Base-by-base conservation (phyloP, 2,113 vertebrate genomes). In the Cephalopholis sonnerati region DNA sequence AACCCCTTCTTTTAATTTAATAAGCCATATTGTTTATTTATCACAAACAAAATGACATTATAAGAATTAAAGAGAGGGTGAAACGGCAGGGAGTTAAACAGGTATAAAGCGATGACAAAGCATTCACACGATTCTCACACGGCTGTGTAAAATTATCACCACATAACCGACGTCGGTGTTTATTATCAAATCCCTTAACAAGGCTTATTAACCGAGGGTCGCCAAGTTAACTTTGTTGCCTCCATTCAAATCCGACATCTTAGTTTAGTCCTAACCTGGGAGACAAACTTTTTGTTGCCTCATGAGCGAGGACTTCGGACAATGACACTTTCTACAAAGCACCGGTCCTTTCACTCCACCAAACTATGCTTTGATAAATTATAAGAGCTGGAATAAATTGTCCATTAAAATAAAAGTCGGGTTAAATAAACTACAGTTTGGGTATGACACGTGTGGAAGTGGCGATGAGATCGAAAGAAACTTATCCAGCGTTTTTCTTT, bases 91-190 rank as follows among this genome's bases (percentile, higher is more conserved):
- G 75, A 32, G 67, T 15, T 53, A 66, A 57, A 59, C 54, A 58
- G 77, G 70, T 74, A 55, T 1, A 24, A 53, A 66, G 79, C 73
- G 62, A 77, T 71, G 78, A 80, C 69, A 84, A 82, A 77, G 73
- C 71, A 9, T 59, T 55, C 62, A 75, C 55, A 54, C 67, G 18
- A 29, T 72, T 51, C 51, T 67, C 75, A 51, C 44, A 73, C 76
- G 59, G 59, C 25, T 41, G 84, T 54, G 77, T 88, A 79, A 90
- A 93, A 87, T 90, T 22, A 90, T 89, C 87, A 90, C 61, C 83
- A 82, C 81, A 87, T 81, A 86, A 88, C 79, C 32, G 9, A 41
- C 15, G 82, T 66, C 79, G 39, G 79, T 63, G 81, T 85, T 82
- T 84, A 84, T 79, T 59, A 85, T 84, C 77, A 77, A 66, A 75